phyloP scores from a whole-genome alignment of 2,888 invertebrate genomes.

The Phania funesta region DNA sequence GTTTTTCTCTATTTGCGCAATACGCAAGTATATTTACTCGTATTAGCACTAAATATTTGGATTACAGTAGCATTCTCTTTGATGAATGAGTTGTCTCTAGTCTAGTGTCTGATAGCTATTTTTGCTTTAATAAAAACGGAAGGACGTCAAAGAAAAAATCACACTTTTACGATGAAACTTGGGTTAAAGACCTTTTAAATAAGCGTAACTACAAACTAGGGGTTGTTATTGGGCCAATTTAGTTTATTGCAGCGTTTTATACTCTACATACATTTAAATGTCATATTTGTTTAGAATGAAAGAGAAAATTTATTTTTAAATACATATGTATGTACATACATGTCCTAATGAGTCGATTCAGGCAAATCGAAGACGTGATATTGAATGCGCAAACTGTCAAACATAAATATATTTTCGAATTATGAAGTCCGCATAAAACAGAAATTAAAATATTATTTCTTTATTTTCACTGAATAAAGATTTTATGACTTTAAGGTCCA shows the following conservation, averaged over 20 bases:
- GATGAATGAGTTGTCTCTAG: too few species aligned
- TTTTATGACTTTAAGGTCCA: too few species aligned
- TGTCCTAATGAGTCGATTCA: neutral
- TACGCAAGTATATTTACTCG: neutral
- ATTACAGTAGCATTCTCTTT: too few species aligned
- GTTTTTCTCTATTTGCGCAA: neutral
- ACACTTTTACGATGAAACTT: conserved; percentile 26
- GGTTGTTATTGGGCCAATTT: conserved; percentile 1
- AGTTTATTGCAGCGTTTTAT: conserved; percentile 22
- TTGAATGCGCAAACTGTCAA: neutral
- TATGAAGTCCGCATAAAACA: too few species aligned
- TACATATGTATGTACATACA: neutral
- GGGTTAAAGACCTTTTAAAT: conserved; percentile 65
- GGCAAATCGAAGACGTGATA: conserved; percentile 30
- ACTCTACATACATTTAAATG: conserved; percentile 22
- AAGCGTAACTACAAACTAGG: neutral
- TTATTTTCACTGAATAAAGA: too few species aligned
- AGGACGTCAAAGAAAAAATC: conserved; percentile 8
- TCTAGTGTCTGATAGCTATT: neutral
- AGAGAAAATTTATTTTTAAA: neutral
- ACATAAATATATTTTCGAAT: too few species aligned
- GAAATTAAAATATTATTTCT: neutral
- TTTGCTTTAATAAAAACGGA: neutral
- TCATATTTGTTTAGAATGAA: neutral
- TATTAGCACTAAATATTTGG: neutral